Percentiles rank a stretch among this genome's conserved stretches.
Conservation (phyloP, 1,140 invertebrate species). For the Kradibia gibbosae region DNA sequence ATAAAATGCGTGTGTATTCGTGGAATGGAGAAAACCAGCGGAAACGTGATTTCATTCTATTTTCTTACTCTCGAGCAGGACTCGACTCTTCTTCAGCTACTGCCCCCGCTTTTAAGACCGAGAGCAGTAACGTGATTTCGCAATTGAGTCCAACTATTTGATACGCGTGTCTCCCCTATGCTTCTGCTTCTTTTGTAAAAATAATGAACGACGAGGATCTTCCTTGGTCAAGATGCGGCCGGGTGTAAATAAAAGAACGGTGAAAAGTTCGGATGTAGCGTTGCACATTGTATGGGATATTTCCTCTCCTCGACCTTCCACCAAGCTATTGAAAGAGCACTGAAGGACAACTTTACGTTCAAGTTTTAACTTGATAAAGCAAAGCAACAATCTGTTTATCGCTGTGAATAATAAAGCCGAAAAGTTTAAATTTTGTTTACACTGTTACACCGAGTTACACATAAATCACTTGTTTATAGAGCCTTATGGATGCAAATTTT, state of each 20-base stretch:
- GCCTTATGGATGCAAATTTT: too few species aligned
- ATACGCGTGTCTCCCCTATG: background rate
- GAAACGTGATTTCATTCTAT: constrained; percentile 38
- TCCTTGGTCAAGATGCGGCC: background rate
- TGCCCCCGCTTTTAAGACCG: background rate
- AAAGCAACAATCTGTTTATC: background rate
- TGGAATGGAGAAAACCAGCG: background rate
- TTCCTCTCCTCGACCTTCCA: background rate
- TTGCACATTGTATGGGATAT: background rate
- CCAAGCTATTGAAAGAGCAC: too few species aligned
- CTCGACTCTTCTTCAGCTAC: background rate
- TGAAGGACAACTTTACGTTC: too few species aligned
- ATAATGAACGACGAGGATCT: constrained; percentile 26
- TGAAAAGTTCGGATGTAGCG: background rate
- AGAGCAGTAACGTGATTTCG: constrained; percentile 15
- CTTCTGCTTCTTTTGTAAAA: background rate
- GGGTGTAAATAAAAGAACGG: background rate
- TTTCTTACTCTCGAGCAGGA: constrained; percentile 18
- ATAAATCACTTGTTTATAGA: too few species aligned
- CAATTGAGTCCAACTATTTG: constrained; percentile 33
- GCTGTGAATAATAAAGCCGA: background rate
- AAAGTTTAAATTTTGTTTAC: background rate
- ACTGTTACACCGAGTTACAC: background rate
- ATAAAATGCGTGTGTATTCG: background rate
- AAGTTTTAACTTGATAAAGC: too few species aligned